Base-by-base conservation (phyloP, 2,113 vertebrate species). In the Paramormyrops kingsleyae region DNA sequence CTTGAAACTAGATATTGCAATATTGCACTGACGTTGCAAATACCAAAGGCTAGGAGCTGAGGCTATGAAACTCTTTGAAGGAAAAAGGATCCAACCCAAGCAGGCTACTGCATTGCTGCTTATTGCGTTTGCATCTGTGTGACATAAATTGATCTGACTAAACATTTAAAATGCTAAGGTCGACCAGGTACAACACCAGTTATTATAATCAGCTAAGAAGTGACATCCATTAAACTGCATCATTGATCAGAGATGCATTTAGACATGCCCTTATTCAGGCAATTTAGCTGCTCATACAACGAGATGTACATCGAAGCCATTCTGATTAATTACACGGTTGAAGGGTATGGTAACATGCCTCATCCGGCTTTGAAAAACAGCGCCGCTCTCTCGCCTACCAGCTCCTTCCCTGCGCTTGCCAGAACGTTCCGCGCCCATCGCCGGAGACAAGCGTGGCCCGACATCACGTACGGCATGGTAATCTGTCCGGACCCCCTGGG, bases 41-140 rank as follows among this genome's bases (percentile, higher is more conserved):
- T 46, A 84, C 12, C 19, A 84, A n/a, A 84, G 21, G 83, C 44
- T 3, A 42, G 21, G 66, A 90, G 44, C n/a, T 39, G 24, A 35
- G 50, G 5, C 13, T 62, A 62, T 62, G 21, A 62, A n/a, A 59
- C 21, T 8, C 56, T 59, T 24, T 59, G 56, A n/a, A 24, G 56
- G 56, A 59, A 24, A 15, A 8, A 62, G 3, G 21, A n/a, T 24
- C 56, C 56, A 24, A 9, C 83, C 90, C 89, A 12, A 31, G 90
- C 90, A 31, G 59, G 50, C 80, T 10, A 59, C 89, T 35, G 56
- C 31, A 89, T 91, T 85, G 46, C 80, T 91, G 56, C 56, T 91
- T 80, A 83, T 52, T 89, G 70, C 47, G 35, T 89, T 35, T 52
- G 24, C 24, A 80, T 80, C n/a, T 53, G 70, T 31, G 77, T 10